These are phyloP conservation scores for Idris sp. DNA, from an alignment of 1,140 invertebrate genomes.

Conservation along the genomic window DNA sequence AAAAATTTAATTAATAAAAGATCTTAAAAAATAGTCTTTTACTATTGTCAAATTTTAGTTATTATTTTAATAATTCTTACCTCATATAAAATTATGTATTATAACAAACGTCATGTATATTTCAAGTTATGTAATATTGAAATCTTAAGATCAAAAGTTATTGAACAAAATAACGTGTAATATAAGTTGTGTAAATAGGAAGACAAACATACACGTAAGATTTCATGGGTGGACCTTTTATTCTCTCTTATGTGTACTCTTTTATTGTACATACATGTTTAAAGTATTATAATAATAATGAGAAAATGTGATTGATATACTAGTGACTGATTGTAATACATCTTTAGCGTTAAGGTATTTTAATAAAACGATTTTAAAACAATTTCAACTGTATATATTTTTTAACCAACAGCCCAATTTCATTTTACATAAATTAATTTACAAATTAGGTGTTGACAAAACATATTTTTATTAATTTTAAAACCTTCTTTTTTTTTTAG, in stretches of 20 bases:
- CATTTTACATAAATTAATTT: no score
- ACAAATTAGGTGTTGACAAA: no score
- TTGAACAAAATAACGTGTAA: conserved; percentile 35
- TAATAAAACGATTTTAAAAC: conserved; percentile 44
- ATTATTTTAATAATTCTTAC: no score
- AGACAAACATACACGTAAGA: conserved; percentile 51
- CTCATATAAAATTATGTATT: no score
- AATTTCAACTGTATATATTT: conserved; percentile 15
- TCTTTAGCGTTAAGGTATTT: conserved; percentile 24
- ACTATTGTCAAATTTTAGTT: no score
- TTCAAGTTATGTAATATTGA: background rate
- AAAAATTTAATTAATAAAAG: no score
- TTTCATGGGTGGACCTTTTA: conserved; percentile 30
- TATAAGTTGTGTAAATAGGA: conserved; percentile 69
- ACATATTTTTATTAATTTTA: no score
- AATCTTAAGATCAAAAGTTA: conserved; percentile 3
- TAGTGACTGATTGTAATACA: conserved; percentile 71
- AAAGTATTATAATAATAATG: conserved; percentile 62
- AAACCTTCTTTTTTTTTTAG: no score
- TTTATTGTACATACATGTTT: conserved; percentile 69
- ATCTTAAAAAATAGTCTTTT: no score
- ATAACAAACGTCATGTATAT: background rate
- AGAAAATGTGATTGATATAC: conserved; percentile 75
- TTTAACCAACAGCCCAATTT: background rate
- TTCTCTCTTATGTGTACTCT: conserved; percentile 36